phyloP scores from a whole-genome alignment of 2,113 vertebrate genomes.

The Anoplopoma fimbria region DNA sequence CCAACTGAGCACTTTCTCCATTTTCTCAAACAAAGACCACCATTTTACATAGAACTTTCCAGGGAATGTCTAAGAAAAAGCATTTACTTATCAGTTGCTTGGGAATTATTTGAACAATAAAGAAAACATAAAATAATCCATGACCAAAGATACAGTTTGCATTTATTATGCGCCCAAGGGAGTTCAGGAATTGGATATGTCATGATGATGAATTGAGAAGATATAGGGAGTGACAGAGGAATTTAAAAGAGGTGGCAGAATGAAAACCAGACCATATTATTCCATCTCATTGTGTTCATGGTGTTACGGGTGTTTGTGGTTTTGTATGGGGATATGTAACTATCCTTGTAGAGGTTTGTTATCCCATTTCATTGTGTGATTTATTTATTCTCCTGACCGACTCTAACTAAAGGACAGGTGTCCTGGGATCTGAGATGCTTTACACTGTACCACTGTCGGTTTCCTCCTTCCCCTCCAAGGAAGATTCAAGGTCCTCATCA shows the following conservation, averaged over 20 bases:
- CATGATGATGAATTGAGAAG: neutral
- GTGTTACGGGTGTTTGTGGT: neutral
- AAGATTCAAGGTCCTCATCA: constrained; percentile 31
- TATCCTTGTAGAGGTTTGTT: constrained; percentile 21
- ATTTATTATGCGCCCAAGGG: neutral
- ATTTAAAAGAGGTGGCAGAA: neutral
- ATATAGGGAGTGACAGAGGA: neutral
- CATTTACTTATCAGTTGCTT: neutral
- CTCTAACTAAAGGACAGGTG: neutral
- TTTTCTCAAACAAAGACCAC: neutral
- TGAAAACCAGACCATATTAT: neutral
- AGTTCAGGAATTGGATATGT: constrained; percentile 3
- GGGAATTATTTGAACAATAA: neutral
- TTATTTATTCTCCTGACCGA: constrained; percentile 33
- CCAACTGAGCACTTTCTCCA: neutral
- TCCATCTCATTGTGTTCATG: neutral
- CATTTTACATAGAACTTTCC: neutral
- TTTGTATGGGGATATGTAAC: neutral
- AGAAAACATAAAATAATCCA: neutral
- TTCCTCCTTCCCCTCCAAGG: constrained; percentile 19
- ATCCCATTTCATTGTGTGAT: constrained; percentile 19
- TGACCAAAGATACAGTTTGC: neutral
- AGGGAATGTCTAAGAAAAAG: neutral
- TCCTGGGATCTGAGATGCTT: constrained; percentile 7
- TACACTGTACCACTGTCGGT: neutral